Base-by-base conservation (phyloP, 2,888 invertebrate genomes). In the Phortica magna region DNA sequence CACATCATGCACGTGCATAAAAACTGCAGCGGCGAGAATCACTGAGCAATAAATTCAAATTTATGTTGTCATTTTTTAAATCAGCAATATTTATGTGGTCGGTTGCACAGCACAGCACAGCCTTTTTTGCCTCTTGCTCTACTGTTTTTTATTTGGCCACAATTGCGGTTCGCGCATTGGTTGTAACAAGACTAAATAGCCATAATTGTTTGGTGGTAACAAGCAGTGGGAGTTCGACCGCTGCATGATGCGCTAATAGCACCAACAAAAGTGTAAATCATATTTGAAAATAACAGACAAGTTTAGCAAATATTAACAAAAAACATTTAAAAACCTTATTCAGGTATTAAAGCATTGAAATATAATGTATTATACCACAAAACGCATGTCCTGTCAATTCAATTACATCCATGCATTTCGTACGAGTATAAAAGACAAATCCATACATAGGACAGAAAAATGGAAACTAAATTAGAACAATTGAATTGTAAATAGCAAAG, bases 1-100 rank as follows among this genome's bases (percentile, higher is more conserved):
- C 31, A 31, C 48, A 64, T 4, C 64, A 39, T 64, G 14, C 22
- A 64, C 31, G 31, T 14, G 31, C 64, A 64, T 64, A 59, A 59
- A 59, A n/a, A 59, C 7, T 59, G 59, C 31, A 48, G 59, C 78
- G 83, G 22, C 82, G 85, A 82, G 85, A 81, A 85, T 85, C 84
- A 82, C 78, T 79, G 84, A 72, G 85, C 81, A 85, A 87, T 87
- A 84, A 87, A 86, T 87, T 87, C 78, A 82, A 86, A 84, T 87
- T 83, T 86, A 83, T 84, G 85, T 83, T 83, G 81, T 83, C 86
- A 84, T 85, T 85, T 84, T 67, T 55, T 53, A 76, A 87, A 85
- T 83, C 84, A 80, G 81, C 78, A 84, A 87, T 87, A 85, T 87
- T 85, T 71, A 71, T 71, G 70, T 71, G 70, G 70, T 31, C 48